Conservation (phyloP, 2,797 vertebrate genomes). For the Eutrigla gurnardus region DNA sequence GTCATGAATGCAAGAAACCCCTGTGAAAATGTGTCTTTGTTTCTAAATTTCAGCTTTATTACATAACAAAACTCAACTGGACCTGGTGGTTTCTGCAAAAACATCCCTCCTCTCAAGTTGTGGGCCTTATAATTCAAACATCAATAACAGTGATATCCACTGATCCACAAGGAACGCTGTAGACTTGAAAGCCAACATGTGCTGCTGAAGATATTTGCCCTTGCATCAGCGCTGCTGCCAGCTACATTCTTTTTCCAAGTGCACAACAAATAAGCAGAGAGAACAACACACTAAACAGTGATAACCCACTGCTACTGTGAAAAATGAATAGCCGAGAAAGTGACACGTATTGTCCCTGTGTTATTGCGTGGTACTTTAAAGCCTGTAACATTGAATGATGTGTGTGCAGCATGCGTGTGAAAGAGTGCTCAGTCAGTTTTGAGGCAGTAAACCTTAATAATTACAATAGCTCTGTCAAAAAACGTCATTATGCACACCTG, state of each 20-base stretch:
- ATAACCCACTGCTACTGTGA: background rate
- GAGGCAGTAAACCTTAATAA: slow-evolving; percentile 14
- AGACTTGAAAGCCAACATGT: slow-evolving; percentile 18
- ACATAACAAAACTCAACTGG: slow-evolving; percentile 26
- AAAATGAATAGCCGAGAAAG: background rate
- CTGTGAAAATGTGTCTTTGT: slow-evolving; percentile 17
- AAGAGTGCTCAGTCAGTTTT: background rate
- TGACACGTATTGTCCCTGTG: background rate
- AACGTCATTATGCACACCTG: slow-evolving; percentile 7
- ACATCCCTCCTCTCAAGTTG: slow-evolving; percentile 44
- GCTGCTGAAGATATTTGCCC: slow-evolving; percentile 18
- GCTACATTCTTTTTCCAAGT: too few relatives aligned
- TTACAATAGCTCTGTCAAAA: slow-evolving; percentile 16
- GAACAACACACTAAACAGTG: slow-evolving; percentile 10
- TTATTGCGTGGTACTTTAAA: slow-evolving; percentile 5
- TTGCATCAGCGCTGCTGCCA: background rate
- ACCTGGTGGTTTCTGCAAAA: slow-evolving; percentile 49
- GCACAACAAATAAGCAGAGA: slow-evolving; percentile 19
- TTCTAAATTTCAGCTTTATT: slow-evolving; percentile 20
- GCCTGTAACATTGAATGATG: slow-evolving; percentile 15
- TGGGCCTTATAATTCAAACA: slow-evolving; percentile 50
- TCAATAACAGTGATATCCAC: slow-evolving; percentile 45
- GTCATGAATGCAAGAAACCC: slow-evolving; percentile 1
- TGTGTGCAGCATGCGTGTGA: slow-evolving; percentile 1
- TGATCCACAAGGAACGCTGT: slow-evolving; percentile 34